Evolutionary conservation across 2,888 invertebrate species (phyloP).

Genomic region (Tetragnatha montana): DNA sequence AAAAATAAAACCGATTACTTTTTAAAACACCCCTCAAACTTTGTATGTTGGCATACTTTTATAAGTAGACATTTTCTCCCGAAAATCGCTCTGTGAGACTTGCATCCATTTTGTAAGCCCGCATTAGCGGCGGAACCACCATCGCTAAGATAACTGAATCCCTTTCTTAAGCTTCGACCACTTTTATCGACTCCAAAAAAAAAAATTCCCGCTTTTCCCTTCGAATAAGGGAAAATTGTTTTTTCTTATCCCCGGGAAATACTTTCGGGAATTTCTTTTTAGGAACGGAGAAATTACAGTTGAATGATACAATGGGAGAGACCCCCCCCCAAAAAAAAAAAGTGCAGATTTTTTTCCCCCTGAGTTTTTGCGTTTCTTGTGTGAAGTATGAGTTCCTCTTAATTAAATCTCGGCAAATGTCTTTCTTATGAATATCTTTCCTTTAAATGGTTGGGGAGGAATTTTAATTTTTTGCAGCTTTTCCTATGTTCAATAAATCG

Average conservation of each 20-base stretch:
- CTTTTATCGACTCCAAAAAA: not conserved
- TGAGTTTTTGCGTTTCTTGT: not conserved
- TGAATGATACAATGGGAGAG: not conserved
- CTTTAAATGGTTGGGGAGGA: not conserved
- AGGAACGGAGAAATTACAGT: not conserved
- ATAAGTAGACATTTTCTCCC: too few relatives aligned
- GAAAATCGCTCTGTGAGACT: too few relatives aligned
- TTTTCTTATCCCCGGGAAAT: not conserved
- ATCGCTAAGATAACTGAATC: not conserved
- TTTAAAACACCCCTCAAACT: too few relatives aligned
- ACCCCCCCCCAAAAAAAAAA: not conserved
- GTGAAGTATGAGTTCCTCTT: not conserved
- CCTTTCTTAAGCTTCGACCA: not conserved
- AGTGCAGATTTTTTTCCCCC: not conserved
- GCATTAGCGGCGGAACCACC: not conserved
- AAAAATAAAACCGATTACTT: too few relatives aligned
- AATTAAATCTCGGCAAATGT: not conserved
- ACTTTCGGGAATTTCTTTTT: not conserved
- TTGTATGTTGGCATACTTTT: too few relatives aligned
- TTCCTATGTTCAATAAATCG: not conserved
- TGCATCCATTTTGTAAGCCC: too few relatives aligned
- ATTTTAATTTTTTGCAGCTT: not conserved
- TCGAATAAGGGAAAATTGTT: not conserved
- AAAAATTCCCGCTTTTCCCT: slow-evolving; percentile 14
- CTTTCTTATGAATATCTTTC: not conserved